Evolutionary conservation across 2,888 invertebrate genomes (phyloP).

Genomic region (Dorcus hopei): DNA sequence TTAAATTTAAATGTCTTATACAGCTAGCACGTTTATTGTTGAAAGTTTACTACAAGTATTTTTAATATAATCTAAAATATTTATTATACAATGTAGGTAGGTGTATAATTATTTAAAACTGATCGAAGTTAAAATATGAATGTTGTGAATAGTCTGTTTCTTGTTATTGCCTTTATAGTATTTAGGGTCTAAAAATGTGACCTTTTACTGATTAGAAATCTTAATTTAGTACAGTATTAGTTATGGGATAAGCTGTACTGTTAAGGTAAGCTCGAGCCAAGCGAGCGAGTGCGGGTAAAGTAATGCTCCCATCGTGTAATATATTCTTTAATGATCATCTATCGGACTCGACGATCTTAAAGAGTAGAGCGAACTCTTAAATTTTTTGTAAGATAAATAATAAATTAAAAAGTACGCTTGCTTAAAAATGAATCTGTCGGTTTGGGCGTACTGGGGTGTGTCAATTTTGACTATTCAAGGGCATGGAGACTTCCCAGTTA

Average conservation of each 20-base stretch:
- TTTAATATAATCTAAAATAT: no score
- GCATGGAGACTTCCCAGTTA: conserved; percentile 11
- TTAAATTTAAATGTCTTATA: no score
- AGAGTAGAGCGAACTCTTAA: conserved; percentile 40
- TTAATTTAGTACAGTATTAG: conserved; percentile 22
- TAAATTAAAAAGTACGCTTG: conserved; percentile 39
- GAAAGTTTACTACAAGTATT: no score
- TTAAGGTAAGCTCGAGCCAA: conserved; percentile 13
- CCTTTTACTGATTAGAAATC: conserved; percentile 23
- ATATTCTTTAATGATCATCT: conserved; percentile 49
- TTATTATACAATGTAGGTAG: no score
- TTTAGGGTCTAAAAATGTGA: conserved; percentile 15
- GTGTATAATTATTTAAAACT: no score
- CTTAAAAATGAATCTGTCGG: conserved; percentile 28
- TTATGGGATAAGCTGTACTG: conserved; percentile 7
- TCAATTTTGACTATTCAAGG: conserved; percentile 32
- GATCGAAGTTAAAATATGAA: not conserved
- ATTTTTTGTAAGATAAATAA: conserved; percentile 42
- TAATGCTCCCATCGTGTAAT: conserved; percentile 47
- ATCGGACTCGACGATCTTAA: conserved; percentile 44
- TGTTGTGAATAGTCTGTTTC: conserved; percentile 3
- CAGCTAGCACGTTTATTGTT: no score
- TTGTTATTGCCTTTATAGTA: conserved; percentile 8
- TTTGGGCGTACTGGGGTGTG: conserved; percentile 37
- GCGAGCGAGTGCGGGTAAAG: conserved; percentile 31